These are phyloP conservation scores for Enteromius argenteus DNA, from an alignment of 2,797 vertebrate species.

Conservation along the genomic window DNA sequence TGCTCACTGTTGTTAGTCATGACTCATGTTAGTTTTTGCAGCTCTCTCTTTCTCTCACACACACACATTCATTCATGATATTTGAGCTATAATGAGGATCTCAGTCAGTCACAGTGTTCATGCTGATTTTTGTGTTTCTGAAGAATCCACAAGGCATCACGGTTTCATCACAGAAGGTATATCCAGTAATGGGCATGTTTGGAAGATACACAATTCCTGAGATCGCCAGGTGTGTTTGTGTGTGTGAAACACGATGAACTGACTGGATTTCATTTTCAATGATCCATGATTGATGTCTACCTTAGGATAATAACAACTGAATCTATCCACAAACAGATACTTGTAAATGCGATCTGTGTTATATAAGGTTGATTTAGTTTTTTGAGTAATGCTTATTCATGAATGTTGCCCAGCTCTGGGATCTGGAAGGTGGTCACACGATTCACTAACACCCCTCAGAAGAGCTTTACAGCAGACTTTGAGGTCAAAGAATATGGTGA, in stretches of 20 bases:
- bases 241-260: neutral
- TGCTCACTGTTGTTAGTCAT: too few species aligned
- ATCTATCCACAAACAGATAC: neutral
- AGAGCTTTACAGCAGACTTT: conserved; percentile 79
- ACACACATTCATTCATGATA: too few species aligned
- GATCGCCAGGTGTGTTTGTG: neutral
- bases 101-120: too few species aligned
- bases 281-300: neutral
- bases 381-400: neutral
- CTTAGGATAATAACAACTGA: neutral
- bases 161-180: neutral
- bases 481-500: conserved; percentile 91
- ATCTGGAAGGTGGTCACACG: conserved; percentile 80
- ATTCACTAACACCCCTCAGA: conserved; percentile 75
- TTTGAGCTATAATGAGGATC: too few species aligned
- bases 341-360: neutral
- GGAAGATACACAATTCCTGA: neutral
- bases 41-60: too few species aligned
- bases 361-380: neutral
- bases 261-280: neutral
- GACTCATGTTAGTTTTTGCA: too few species aligned
- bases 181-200: neutral
- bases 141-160: neutral
- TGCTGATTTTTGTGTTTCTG: neutral
- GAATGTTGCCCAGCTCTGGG: conserved; percentile 72